Conservation (phyloP, 2,797 vertebrate species). For the Siniperca scherzeri region DNA sequence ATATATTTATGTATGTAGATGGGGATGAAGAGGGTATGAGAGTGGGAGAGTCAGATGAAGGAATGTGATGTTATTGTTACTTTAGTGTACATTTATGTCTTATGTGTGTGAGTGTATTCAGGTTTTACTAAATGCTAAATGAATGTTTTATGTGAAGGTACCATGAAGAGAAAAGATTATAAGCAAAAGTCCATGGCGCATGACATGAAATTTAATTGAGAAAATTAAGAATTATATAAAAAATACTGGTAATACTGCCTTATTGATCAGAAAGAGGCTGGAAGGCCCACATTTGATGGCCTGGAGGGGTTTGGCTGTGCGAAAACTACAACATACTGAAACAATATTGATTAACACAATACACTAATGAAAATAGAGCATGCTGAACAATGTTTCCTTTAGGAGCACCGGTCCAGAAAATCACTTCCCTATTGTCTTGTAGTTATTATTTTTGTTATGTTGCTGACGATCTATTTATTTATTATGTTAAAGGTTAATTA, state of each 20-base stretch:
- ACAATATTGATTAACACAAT: conserved; percentile 1
- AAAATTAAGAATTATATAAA: neutral
- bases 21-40: neutral
- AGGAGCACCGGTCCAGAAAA: neutral
- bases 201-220: neutral
- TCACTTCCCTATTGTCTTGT: conserved; percentile 5
- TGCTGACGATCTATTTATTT: neutral
- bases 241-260: neutral
- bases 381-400: conserved; percentile 2
- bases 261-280: neutral
- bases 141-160: neutral
- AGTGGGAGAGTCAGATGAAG: neutral
- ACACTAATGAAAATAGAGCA: conserved; percentile 4
- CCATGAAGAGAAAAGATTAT: neutral
- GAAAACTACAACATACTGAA: neutral
- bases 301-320: neutral
- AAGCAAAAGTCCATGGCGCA: neutral
- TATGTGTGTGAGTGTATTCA: neutral
- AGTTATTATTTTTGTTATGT: neutral
- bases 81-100: neutral
- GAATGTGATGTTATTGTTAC: neutral
- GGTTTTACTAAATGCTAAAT: neutral
- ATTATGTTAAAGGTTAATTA: conserved; percentile 6
- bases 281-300: no score
- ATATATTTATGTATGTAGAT: neutral